Evolutionary conservation across 1,140 invertebrate species (phyloP).

Genomic region (Plodia interpunctella): DNA sequence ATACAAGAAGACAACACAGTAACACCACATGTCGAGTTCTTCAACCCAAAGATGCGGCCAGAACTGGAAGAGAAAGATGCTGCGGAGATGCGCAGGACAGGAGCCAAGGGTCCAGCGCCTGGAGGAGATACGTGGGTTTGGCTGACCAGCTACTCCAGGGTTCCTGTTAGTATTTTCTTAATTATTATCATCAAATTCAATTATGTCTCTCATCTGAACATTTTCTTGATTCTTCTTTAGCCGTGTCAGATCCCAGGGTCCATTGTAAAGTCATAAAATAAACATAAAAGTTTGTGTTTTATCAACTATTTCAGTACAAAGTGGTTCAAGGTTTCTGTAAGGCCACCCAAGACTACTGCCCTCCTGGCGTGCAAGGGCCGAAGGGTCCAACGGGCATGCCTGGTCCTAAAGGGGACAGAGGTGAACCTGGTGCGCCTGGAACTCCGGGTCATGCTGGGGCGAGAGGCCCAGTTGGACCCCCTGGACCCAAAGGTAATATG

Average conservation of each 20-base stretch:
- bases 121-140: slow-evolving; percentile 86
- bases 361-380: slow-evolving; percentile 83
- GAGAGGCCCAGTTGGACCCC: slow-evolving; percentile 77
- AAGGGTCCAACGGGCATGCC: slow-evolving; percentile 80
- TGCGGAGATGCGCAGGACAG: slow-evolving; percentile 76
- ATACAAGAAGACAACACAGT: slow-evolving; percentile 76
- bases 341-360: slow-evolving; percentile 88
- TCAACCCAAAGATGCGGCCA: slow-evolving; percentile 80
- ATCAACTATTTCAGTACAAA: slow-evolving; percentile 75
- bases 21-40: slow-evolving; percentile 81
- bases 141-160: slow-evolving; percentile 86
- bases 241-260: no score
- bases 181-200: not conserved
- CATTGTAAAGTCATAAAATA: no score
- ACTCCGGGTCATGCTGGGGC: slow-evolving; percentile 78
- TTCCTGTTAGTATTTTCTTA: slow-evolving; percentile 79
- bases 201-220: no score
- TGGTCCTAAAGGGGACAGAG: slow-evolving; percentile 80
- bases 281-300: no score
- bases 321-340: slow-evolving; percentile 87
- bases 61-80: slow-evolving; percentile 81
- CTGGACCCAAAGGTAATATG: slow-evolving; percentile 78
- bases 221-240: no score
- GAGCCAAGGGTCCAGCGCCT: slow-evolving; percentile 78
- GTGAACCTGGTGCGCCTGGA: slow-evolving; percentile 80